Conservation (phyloP, 2,113 vertebrate species). For the Pica pica region DNA sequence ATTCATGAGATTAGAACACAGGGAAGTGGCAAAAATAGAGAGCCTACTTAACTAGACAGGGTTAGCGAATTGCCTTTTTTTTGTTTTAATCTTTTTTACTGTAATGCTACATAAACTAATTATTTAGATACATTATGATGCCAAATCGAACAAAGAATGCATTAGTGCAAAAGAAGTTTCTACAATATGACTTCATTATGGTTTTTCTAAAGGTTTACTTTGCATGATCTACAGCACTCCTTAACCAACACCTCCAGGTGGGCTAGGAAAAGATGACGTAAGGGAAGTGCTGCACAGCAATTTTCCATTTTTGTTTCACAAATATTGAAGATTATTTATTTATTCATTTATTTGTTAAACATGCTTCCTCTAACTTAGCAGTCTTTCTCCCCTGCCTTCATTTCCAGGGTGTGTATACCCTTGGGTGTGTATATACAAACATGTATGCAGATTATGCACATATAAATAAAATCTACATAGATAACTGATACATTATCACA, state of each 20-base stretch:
- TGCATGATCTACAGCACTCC: neutral
- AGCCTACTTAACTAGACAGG: neutral
- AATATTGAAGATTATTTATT: neutral
- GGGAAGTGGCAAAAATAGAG: neutral
- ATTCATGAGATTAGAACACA: neutral
- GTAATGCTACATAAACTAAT: neutral
- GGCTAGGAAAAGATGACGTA: neutral
- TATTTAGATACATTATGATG: neutral
- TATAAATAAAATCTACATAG: neutral
- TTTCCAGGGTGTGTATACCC: neutral
- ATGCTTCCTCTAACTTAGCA: neutral
- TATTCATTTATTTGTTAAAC: neutral
- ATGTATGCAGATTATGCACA: neutral
- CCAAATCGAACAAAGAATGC: neutral
- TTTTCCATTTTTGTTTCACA: neutral
- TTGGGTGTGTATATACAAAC: neutral
- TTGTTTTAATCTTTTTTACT: neutral
- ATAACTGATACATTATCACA: constrained; percentile 32
- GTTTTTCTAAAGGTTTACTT: neutral
- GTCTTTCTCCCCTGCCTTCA: neutral
- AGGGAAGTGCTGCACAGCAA: neutral
- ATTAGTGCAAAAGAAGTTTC: neutral
- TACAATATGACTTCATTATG: neutral
- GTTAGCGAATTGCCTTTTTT: neutral
- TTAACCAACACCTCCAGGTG: neutral